phyloP scores from a whole-genome alignment of 1,140 invertebrate species.

The Saccostrea echinata region DNA sequence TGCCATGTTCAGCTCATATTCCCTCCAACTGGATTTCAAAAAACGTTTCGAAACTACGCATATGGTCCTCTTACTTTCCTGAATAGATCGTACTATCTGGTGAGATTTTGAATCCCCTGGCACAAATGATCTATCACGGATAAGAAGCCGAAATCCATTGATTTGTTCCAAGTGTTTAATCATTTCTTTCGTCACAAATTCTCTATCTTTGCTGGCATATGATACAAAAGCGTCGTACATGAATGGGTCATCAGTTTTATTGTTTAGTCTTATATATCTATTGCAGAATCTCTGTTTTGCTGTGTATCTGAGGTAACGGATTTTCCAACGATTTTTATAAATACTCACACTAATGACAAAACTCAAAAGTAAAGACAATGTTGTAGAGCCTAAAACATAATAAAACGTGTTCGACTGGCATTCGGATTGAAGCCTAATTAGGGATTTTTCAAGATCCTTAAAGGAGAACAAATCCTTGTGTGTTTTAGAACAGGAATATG shows the following conservation, averaged over 20 bases:
- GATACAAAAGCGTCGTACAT: background rate
- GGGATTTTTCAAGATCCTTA: too few relatives aligned
- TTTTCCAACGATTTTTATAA: background rate
- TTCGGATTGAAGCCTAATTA: background rate
- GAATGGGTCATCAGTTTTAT: background rate
- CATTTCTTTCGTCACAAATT: background rate
- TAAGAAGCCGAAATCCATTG: background rate
- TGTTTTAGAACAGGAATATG: background rate
- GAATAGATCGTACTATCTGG: background rate
- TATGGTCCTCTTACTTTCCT: background rate
- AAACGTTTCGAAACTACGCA: background rate
- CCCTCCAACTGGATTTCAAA: background rate
- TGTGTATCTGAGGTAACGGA: background rate
- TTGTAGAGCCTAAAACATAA: background rate
- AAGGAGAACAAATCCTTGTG: background rate
- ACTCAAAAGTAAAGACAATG: background rate
- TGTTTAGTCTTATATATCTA: background rate
- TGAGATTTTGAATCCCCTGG: background rate
- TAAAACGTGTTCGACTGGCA: background rate
- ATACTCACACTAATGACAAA: background rate
- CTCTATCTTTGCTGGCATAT: background rate
- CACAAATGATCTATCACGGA: background rate
- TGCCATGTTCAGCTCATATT: background rate
- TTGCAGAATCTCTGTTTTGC: background rate
- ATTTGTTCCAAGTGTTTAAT: background rate